These are phyloP conservation scores for Vultur gryphus DNA, from an alignment of 2,797 vertebrate genomes.

Conservation along the genomic window DNA sequence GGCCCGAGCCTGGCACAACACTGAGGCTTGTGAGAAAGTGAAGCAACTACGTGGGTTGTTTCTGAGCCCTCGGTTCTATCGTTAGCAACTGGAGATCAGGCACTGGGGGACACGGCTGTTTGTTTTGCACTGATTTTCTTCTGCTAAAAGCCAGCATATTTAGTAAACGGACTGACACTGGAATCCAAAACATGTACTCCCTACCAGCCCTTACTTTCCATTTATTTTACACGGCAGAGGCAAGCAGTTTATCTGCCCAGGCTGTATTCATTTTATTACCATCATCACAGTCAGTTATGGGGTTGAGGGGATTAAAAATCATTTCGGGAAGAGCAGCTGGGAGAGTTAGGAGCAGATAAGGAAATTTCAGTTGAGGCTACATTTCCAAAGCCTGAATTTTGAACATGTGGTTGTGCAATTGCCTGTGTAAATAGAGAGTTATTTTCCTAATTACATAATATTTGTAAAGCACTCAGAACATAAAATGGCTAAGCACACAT, in stretches of 20 bases:
- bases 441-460: slow-evolving; percentile 56
- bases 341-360: background rate
- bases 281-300: background rate
- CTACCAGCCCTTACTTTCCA: background rate
- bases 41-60: background rate
- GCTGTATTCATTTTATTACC: background rate
- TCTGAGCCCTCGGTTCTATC: background rate
- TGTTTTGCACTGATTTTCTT: background rate
- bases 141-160: background rate
- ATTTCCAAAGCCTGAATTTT: slow-evolving; percentile 22
- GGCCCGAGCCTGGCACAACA: background rate
- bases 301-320: background rate
- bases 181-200: background rate
- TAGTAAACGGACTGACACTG: background rate
- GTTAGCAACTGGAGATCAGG: background rate
- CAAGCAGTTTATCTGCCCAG: background rate
- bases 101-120: background rate
- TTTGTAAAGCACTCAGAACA: slow-evolving; percentile 38
- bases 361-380: background rate
- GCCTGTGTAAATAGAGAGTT: slow-evolving; percentile 28
- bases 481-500: slow-evolving; percentile 2
- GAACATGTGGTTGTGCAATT: slow-evolving; percentile 40
- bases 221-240: background rate
- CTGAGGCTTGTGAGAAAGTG: background rate
- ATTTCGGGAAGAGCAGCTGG: background rate